Evolutionary conservation across 2,113 vertebrate genomes (phyloP), one percentile per base, ranked within the genome.

Genomic region (Takifugu flavidus): DNA sequence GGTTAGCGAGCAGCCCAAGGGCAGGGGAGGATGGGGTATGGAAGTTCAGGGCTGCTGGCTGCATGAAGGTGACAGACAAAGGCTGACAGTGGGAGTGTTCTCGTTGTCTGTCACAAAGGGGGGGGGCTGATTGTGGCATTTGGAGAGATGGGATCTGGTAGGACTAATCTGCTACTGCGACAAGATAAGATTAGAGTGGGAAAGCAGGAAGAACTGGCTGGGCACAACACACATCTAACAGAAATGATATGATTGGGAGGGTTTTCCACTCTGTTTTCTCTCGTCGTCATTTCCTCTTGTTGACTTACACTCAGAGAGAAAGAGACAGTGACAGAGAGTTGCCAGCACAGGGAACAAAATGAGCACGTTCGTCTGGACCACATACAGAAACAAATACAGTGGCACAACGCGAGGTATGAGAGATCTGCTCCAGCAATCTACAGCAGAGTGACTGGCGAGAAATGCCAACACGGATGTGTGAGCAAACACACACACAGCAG

Each of bases 131-230:
- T 82, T 86, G 85, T 88, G 81, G 84, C 82, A 82, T 86, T 81
- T 77, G 76, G 74, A 77, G 62, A 70, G 80, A 87, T 80, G 79
- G 69, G 77, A 88, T 87, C 82, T 78, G 78, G 82, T 75, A 82
- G 72, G 85, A 88, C 86, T 89, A 89, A 90, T 90, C 88, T 90
- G 77, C 86, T 81, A 73, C 82, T 82, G 57, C 53, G 75, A 89
- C 86, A 89, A 82, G 86, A 91, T 90, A 82, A 88, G 89, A 91
- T 90, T 89, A 91, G 82, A 82, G 78, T 63, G 45, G 59, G 76
- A 70, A 71, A 83, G 80, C 87, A 84, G 85, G 84, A 86, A 88
- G 79, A 77, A 72, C 79, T 73, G 80, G 82, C 75, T 69, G 73
- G 67, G 62, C 79, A 81, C 76, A 53, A 66, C 69, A 68, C 65